phyloP scores from a whole-genome alignment of 2,113 vertebrate genomes.

The Nipponia nippon region DNA sequence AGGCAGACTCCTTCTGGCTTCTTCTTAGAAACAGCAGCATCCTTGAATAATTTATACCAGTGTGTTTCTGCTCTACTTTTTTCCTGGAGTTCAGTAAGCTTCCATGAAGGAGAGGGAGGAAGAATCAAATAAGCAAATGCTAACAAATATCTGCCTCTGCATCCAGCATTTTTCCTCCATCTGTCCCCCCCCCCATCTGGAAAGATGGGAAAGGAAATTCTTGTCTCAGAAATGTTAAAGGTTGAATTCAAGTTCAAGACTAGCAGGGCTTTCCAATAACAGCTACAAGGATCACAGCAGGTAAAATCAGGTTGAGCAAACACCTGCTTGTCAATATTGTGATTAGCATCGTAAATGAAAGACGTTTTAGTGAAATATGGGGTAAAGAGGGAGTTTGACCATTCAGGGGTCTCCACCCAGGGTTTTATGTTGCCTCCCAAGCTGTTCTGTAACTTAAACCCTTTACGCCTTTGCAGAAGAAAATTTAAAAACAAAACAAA shows the following conservation, averaged over 20 bases:
- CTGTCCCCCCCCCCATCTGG: neutral
- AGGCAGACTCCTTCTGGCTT: neutral
- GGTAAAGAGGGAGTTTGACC: neutral
- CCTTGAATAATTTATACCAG: slow-evolving; percentile 69
- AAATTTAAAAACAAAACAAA: neutral
- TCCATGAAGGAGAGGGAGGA: neutral
- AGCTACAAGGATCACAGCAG: neutral
- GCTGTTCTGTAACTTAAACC: neutral
- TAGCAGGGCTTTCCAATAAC: neutral
- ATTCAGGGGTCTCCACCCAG: neutral
- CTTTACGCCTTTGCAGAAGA: neutral
- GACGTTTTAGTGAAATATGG: neutral
- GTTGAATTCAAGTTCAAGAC: neutral
- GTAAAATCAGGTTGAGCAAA: neutral
- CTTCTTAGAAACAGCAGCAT: slow-evolving; percentile 35
- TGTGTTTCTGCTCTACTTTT: slow-evolving; percentile 63
- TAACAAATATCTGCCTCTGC: neutral
- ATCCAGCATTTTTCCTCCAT: neutral
- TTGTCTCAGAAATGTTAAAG: neutral
- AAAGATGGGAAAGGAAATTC: neutral
- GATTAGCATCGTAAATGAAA: neutral
- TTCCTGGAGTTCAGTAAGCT: slow-evolving; percentile 21
- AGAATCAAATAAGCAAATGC: neutral
- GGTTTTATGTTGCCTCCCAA: neutral
- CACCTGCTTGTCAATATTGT: neutral